Percentiles rank a stretch among this genome's conserved stretches.
phyloP scores from a whole-genome alignment of 1,140 invertebrate genomes.

The Oncopeltus fasciatus region DNA sequence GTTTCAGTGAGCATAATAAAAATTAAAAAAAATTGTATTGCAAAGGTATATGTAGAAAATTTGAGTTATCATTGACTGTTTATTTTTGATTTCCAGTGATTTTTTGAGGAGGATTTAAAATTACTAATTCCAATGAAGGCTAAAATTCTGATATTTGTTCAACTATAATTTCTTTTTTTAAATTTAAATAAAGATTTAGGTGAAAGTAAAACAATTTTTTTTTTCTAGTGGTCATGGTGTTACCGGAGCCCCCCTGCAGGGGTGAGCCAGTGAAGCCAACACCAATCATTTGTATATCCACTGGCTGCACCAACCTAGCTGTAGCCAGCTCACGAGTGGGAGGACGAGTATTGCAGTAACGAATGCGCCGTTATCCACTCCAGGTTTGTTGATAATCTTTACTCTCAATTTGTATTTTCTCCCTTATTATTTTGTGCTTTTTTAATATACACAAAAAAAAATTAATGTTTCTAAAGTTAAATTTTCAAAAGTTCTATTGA shows the following conservation, averaged over 20 bases:
- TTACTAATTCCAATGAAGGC: too few relatives aligned
- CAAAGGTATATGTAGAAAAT: too few relatives aligned
- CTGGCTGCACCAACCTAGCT: conserved; percentile 79
- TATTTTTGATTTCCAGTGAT: too few relatives aligned
- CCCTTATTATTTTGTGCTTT: background rate
- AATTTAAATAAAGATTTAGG: too few relatives aligned
- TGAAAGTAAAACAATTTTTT: too few relatives aligned
- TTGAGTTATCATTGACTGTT: too few relatives aligned
- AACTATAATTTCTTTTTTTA: too few relatives aligned
- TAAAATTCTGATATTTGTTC: too few relatives aligned
- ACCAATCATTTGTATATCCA: conserved; percentile 54
- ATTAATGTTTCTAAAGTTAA: background rate
- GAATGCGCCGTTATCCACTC: conserved; percentile 94
- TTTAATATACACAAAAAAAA: background rate
- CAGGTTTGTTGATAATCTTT: conserved; percentile 52
- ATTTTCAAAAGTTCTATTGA: too few relatives aligned
- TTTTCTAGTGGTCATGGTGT: conserved; percentile 23
- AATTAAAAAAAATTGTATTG: too few relatives aligned
- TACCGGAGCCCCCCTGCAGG: conserved; percentile 19
- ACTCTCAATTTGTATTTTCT: background rate
- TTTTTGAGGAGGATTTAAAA: too few relatives aligned
- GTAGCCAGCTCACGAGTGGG: conserved; percentile 88
- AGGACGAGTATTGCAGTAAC: conserved; percentile 93
- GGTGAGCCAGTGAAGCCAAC: conserved; percentile 21
- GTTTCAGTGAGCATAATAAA: too few relatives aligned